Evolutionary conservation across 64 coral and sea anemone species (phyloP), one percentile per base, ranked within the genome.

Genomic region (Stichodactyla helianthus): DNA sequence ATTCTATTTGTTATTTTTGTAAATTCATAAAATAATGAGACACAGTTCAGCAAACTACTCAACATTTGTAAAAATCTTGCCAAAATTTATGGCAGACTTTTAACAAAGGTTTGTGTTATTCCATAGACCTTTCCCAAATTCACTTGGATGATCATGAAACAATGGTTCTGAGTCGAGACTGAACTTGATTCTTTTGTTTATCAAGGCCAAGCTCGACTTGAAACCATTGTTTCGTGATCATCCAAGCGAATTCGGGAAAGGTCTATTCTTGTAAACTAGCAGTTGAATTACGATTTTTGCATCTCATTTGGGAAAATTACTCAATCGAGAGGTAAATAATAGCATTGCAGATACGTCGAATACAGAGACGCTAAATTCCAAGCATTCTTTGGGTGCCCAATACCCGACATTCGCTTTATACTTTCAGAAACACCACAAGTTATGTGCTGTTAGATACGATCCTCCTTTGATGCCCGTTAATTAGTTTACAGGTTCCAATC

Each of bases 351-450:
- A n/a, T n/a, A 65, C 22, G 19, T 22, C 26, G n/a, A 74, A 74
- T 27, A 58, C 68, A 74, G 27, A 8, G 78, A 81, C 51, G 78
- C 78, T 54, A 54, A 81, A 81, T 81, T 81, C 78, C 78, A 52
- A 81, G n/a, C 78, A 81, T 81, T 81, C 26, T 81, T 81, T 51
- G 78, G 78, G 52, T 53, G 50, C 78, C 35, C 52, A 74, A 74
- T 74, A 68, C 19, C 6, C 9, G n/a, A 68, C 63, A 68, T 25
- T 68, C 19, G 3, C 63, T 74, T 25, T 28, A 31, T 74, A 31
- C 8, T 74, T 74, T 74, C 25, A 31, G 23, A 74, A 74, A 28
- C 68, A 74, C 68, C 25, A 74, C 68, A 74, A 70, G 68, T 74
- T 2, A 74, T 23, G 27, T 74, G 12, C 68, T 74, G 6, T 31